Conservation (phyloP, 2,113 vertebrate genomes). For the Paedocypris sp. region DNA sequence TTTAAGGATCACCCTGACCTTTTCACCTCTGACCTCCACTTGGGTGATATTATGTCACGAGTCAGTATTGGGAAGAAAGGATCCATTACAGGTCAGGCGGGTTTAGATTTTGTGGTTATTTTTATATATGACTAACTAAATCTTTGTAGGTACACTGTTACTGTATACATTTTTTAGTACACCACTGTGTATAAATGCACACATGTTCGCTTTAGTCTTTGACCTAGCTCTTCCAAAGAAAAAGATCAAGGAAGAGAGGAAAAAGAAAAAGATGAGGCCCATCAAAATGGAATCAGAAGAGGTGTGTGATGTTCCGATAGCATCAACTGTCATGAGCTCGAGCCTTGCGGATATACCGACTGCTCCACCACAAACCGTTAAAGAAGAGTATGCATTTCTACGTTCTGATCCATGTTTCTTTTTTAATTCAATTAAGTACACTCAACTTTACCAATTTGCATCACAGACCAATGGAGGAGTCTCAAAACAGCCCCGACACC, state of each 20-base stretch:
- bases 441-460: constrained; percentile 9
- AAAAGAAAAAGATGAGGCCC: constrained; percentile 77
- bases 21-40: constrained; percentile 77
- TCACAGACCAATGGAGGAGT: constrained; percentile 77
- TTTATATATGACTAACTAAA: not conserved
- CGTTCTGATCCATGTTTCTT: not conserved
- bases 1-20: constrained; percentile 89
- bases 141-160: no score
- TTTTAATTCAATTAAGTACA: not conserved
- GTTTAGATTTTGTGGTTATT: not conserved
- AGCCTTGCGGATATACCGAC: constrained; percentile 62
- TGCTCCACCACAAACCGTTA: constrained; percentile 66
- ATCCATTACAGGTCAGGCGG: constrained; percentile 69
- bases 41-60: constrained; percentile 83
- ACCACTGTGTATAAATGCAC: no score
- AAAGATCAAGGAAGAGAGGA: constrained; percentile 82
- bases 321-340: constrained; percentile 48
- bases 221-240: constrained; percentile 83
- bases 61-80: constrained; percentile 87
- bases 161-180: no score
- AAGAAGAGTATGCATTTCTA: constrained; percentile 80
- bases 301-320: constrained; percentile 65
- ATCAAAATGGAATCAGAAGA: constrained; percentile 86
- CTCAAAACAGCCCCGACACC: constrained; percentile 67
- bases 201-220: constrained; percentile 55